These are phyloP conservation scores for Halocaridina rubra DNA, from an alignment of 2,888 invertebrate species.

Conservation along the genomic window DNA sequence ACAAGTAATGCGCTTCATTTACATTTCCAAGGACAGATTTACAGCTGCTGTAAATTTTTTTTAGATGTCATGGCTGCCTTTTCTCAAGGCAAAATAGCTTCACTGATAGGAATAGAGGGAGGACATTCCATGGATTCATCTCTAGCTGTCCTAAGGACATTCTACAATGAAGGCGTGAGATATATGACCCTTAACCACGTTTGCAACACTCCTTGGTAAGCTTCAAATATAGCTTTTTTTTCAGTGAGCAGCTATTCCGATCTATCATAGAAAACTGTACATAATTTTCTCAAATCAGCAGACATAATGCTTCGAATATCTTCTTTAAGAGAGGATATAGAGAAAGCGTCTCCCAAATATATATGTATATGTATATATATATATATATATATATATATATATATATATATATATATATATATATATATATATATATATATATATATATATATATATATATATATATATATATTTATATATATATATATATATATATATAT, in stretches of 20 bases:
- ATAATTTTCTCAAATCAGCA: no score
- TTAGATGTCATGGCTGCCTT: conserved; percentile 78
- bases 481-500: background rate
- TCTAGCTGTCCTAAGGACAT: conserved; percentile 81
- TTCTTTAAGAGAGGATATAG: no score
- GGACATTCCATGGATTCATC: conserved; percentile 87
- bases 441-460: background rate
- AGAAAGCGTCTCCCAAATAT: no score
- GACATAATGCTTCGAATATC: no score
- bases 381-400: background rate
- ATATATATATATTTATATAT: background rate
- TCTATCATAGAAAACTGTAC: no score
- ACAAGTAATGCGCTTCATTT: background rate
- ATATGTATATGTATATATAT: background rate
- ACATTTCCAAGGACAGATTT: background rate
- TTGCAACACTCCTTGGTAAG: conserved; percentile 87
- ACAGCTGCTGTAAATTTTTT: background rate
- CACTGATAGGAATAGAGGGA: conserved; percentile 87
- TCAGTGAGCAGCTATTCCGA: no score
- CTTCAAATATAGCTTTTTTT: background rate
- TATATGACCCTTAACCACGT: conserved; percentile 87
- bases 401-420: background rate
- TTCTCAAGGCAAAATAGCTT: conserved; percentile 82
- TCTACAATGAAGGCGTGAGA: conserved; percentile 83
- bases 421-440: background rate